Percentiles rank a stretch among this genome's conserved stretches.
Evolutionary conservation across 2,888 invertebrate species (phyloP).

Genomic region (Eurytoma californica): DNA sequence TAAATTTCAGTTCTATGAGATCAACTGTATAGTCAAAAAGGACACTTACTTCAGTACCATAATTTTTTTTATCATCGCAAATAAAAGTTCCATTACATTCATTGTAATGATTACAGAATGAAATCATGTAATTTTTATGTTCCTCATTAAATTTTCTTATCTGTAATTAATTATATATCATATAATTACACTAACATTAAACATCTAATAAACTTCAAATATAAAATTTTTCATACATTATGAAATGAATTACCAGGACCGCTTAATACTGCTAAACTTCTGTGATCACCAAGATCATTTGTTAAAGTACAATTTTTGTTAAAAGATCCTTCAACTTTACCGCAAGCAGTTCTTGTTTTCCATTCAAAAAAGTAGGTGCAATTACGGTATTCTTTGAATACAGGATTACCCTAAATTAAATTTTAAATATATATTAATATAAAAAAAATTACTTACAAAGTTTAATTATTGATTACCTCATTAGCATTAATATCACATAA

Average conservation of each 20-base stretch:
- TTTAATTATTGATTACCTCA: slow-evolving; percentile 14
- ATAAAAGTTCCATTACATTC: slow-evolving; percentile 65
- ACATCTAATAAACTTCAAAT: no score
- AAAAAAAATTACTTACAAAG: not conserved
- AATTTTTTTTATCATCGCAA: slow-evolving; percentile 62
- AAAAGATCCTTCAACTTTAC: slow-evolving; percentile 60
- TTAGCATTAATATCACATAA: slow-evolving; percentile 49
- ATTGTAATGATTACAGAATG: slow-evolving; percentile 62
- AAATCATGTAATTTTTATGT: slow-evolving; percentile 62
- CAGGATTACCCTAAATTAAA: slow-evolving; percentile 61
- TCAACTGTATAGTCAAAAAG: slow-evolving; percentile 63
- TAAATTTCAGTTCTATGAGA: slow-evolving; percentile 62
- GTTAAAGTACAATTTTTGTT: slow-evolving; percentile 62
- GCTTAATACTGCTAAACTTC: slow-evolving; percentile 62
- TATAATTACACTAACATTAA: slow-evolving; percentile 57
- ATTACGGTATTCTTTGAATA: slow-evolving; percentile 61
- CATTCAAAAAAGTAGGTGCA: slow-evolving; percentile 68
- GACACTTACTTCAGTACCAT: slow-evolving; percentile 64
- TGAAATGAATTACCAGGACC: slow-evolving; percentile 48
- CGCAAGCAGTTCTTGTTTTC: slow-evolving; percentile 66
- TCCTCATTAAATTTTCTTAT: slow-evolving; percentile 54
- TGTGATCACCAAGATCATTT: slow-evolving; percentile 62
- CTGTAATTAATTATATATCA: slow-evolving; percentile 41
- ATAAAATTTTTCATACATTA: no score
- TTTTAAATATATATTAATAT: not conserved